Percentiles rank a stretch among this genome's conserved stretches.
These are phyloP conservation scores for Lutjanus campechanus DNA, from an alignment of 2,797 vertebrate genomes.

Conservation along the genomic window DNA sequence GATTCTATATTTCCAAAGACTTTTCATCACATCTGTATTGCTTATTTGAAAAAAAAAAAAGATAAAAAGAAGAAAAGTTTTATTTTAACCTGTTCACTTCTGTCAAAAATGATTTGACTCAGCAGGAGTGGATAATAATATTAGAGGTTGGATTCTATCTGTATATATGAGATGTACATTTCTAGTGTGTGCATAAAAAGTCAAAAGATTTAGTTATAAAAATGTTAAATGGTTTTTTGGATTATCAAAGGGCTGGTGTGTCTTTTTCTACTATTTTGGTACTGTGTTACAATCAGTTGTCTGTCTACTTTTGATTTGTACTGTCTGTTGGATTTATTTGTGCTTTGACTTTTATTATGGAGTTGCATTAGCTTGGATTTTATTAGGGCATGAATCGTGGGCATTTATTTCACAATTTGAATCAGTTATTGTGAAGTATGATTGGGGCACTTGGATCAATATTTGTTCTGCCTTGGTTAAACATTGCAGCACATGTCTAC, in stretches of 20 bases:
- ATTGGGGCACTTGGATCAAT: slow-evolving; percentile 44
- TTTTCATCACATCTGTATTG: slow-evolving; percentile 41
- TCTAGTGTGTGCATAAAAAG: slow-evolving; percentile 58
- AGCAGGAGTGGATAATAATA: slow-evolving; percentile 46
- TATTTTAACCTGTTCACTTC: slow-evolving; percentile 32
- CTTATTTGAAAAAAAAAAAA: slow-evolving; percentile 24
- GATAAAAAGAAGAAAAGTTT: not conserved
- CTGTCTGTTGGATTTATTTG: slow-evolving; percentile 59
- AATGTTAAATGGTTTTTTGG: slow-evolving; percentile 46
- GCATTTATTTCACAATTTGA: slow-evolving; percentile 69
- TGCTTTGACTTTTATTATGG: slow-evolving; percentile 56
- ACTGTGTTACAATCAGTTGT: slow-evolving; percentile 78
- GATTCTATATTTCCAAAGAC: slow-evolving; percentile 74
- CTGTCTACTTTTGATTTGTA: slow-evolving; percentile 71
- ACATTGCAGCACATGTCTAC: slow-evolving; percentile 45
- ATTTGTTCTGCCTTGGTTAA: slow-evolving; percentile 44
- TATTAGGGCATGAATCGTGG: slow-evolving; percentile 61
- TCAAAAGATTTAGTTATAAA: slow-evolving; percentile 53
- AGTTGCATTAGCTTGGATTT: slow-evolving; percentile 56
- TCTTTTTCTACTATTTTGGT: slow-evolving; percentile 81
- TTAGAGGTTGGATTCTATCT: slow-evolving; percentile 60
- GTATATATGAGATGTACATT: slow-evolving; percentile 74
- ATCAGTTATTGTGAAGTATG: slow-evolving; percentile 44
- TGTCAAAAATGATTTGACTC: slow-evolving; percentile 49
- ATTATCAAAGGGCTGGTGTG: slow-evolving; percentile 83